phyloP scores from a whole-genome alignment of 2,797 vertebrate genomes.

The Tragopan temminckii region DNA sequence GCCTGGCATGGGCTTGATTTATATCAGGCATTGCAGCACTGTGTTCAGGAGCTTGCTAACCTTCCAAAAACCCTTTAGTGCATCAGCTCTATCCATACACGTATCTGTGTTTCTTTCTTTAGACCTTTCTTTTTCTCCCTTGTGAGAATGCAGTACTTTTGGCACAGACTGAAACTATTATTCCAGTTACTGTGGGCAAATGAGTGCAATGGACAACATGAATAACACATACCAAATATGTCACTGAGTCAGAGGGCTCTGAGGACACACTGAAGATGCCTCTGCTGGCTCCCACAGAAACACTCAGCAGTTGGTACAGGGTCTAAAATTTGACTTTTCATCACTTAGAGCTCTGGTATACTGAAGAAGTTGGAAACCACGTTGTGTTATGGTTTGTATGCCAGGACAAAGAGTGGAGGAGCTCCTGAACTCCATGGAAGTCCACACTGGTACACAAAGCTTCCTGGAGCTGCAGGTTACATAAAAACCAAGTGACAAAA shows the following conservation, averaged over 20 bases:
- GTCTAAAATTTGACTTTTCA: neutral
- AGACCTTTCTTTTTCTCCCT: neutral
- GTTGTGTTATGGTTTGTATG: neutral
- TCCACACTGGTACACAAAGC: fast-evolving
- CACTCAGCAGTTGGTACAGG: neutral
- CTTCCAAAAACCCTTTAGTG: neutral
- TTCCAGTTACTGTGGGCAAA: neutral
- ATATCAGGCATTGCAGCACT: neutral
- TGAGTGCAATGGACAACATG: neutral
- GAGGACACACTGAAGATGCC: neutral
- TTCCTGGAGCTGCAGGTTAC: neutral
- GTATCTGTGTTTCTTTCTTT: neutral
- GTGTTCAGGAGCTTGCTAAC: neutral
- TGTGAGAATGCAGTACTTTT: neutral
- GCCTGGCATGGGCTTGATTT: neutral
- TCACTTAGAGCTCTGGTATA: neutral
- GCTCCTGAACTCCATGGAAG: neutral
- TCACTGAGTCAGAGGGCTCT: neutral
- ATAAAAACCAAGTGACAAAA: neutral
- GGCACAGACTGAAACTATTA: neutral
- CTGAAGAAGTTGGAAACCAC: neutral
- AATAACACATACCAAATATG: neutral
- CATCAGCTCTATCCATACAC: neutral
- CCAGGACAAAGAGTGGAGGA: neutral
- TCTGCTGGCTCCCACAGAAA: neutral